A percentile compares a stretch with the other conserved stretches of the same genome.
Evolutionary conservation across 2,797 vertebrate genomes (phyloP).

Genomic region (Pogoniulus pusillus): DNA sequence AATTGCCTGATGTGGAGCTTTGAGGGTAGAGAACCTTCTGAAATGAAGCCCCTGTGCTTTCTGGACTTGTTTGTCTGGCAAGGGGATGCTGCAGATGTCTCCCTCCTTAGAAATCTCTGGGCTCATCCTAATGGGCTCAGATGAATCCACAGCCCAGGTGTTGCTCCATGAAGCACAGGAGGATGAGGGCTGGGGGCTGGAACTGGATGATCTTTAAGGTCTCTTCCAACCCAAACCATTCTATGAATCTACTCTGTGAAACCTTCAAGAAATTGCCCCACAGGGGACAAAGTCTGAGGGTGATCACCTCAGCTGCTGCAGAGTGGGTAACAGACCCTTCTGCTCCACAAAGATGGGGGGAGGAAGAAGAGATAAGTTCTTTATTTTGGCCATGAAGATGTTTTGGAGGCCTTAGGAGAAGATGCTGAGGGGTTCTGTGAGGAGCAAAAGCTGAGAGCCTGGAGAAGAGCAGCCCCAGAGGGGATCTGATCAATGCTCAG

Average conservation of each 20-base stretch:
- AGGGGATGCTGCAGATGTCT: background rate
- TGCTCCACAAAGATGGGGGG: too few species aligned
- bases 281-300: background rate
- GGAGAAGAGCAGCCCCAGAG: too few species aligned
- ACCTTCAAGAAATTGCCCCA: background rate
- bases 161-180: background rate
- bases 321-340: background rate
- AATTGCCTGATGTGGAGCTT: background rate
- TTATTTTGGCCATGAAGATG: fast-evolving
- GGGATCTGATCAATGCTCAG: too few species aligned
- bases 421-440: too few species aligned
- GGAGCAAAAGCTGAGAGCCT: too few species aligned
- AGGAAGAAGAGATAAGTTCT: background rate
- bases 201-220: too few species aligned
- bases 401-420: too few species aligned
- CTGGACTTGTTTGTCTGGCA: background rate
- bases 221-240: too few species aligned
- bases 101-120: background rate
- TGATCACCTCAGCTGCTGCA: background rate
- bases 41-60: background rate
- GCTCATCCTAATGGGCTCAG: background rate
- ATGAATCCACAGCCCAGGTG: fast-evolving
- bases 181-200: background rate
- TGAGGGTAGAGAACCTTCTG: background rate
- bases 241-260: too few species aligned